These are phyloP conservation scores for Myiozetetes cayanensis DNA, from an alignment of 2,113 vertebrate genomes.

Conservation along the genomic window DNA sequence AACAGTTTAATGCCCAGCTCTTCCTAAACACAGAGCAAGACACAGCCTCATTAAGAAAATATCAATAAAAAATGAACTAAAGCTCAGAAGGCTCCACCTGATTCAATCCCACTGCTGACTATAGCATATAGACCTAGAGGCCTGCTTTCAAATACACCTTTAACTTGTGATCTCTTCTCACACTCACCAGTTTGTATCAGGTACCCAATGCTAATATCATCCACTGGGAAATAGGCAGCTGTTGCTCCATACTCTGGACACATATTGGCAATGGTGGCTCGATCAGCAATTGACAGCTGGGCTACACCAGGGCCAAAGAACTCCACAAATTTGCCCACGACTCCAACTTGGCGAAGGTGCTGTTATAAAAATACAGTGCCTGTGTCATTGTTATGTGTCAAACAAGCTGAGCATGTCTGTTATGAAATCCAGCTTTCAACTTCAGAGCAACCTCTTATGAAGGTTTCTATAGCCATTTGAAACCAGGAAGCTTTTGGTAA, in stretches of 20 bases:
- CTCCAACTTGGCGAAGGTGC: slow-evolving; percentile 95
- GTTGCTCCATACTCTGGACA: slow-evolving; percentile 97
- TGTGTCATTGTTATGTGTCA: not conserved
- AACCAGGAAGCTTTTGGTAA: not conserved
- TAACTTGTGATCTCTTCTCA: not conserved
- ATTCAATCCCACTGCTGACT: not conserved
- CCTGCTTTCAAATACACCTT: not conserved
- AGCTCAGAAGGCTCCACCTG: not conserved
- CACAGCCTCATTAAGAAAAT: not conserved
- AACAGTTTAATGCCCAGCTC: not conserved
- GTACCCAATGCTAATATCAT: slow-evolving; percentile 88
- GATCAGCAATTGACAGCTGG: slow-evolving; percentile 94
- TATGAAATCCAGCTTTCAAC: not conserved
- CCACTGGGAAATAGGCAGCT: slow-evolving; percentile 94
- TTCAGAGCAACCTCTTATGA: not conserved
- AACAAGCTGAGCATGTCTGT: accelerated
- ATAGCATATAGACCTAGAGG: not conserved
- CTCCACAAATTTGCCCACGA: slow-evolving; percentile 96
- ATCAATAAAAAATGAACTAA: not conserved
- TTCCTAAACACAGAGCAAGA: not conserved
- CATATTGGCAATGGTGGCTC: slow-evolving; percentile 98
- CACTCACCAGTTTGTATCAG: slow-evolving; percentile 89
- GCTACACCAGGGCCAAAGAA: slow-evolving; percentile 93
- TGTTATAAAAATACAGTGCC: slow-evolving; percentile 51
- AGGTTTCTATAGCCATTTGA: not conserved